Evolutionary conservation across 2,888 invertebrate genomes (phyloP).

Genomic region (Falcaria lacertinaria): DNA sequence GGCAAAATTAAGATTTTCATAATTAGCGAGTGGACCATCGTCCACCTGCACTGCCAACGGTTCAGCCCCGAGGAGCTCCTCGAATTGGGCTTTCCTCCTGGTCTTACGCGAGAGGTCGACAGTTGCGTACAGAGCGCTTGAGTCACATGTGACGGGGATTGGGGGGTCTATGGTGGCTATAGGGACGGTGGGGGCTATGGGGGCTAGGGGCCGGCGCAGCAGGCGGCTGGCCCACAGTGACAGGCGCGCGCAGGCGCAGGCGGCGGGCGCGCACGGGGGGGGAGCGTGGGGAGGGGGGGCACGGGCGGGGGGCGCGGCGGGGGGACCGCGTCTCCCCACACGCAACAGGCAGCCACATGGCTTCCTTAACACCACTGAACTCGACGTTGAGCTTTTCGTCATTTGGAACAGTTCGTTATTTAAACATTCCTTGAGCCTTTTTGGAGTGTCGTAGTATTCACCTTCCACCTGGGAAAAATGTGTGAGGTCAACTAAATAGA

Average conservation of each 20-base stretch:
- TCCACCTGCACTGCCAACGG: constrained; percentile 51
- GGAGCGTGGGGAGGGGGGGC: constrained; percentile 48
- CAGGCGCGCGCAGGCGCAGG: constrained; percentile 78
- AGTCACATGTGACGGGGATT: constrained; percentile 41
- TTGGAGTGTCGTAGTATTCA: constrained; percentile 87
- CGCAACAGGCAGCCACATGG: constrained; percentile 85
- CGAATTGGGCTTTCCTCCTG: constrained; percentile 56
- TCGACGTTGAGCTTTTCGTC: constrained; percentile 71
- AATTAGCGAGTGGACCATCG: constrained; percentile 78
- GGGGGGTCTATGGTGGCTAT: constrained; percentile 79
- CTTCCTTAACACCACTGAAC: constrained; percentile 81
- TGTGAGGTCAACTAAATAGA: too few relatives aligned
- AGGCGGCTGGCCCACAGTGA: constrained; percentile 67
- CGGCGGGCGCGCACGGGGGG: constrained; percentile 60
- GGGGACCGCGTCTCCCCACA: constrained; percentile 54
- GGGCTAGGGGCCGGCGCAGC: constrained; percentile 50
- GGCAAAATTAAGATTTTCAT: constrained; percentile 88
- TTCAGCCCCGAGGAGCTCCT: too few relatives aligned
- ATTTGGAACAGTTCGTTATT: constrained; percentile 70
- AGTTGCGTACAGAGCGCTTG: constrained; percentile 83
- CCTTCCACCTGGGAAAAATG: constrained; percentile 61
- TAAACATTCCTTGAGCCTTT: constrained; percentile 84
- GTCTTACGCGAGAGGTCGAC: constrained; percentile 83
- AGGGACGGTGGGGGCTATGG: constrained; percentile 36
- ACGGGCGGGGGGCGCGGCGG: constrained; percentile 55